Percentiles rank a stretch among this genome's conserved stretches.
These are phyloP conservation scores for Trissolcus basalis DNA, from an alignment of 1,140 invertebrate genomes.

Conservation along the genomic window DNA sequence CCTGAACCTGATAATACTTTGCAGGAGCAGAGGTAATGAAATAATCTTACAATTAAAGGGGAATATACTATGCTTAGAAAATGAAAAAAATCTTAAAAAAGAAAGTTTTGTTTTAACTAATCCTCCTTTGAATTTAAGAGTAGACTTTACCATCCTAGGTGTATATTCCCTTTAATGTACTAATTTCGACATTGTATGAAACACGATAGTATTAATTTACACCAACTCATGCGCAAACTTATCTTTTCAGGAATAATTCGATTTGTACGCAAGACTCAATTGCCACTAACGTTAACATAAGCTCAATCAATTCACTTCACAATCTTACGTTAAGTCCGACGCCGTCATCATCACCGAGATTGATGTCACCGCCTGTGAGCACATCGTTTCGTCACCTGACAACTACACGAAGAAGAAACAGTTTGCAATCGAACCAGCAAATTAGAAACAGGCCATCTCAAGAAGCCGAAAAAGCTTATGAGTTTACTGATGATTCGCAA, in stretches of 20 bases:
- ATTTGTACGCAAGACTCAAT: slow-evolving; percentile 29
- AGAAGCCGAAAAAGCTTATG: slow-evolving; percentile 86
- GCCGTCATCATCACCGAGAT: slow-evolving; percentile 67
- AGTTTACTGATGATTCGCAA: slow-evolving; percentile 89
- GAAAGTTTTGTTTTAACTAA: too few relatives aligned
- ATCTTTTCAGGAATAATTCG: slow-evolving; percentile 10
- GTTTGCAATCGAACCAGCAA: slow-evolving; percentile 65
- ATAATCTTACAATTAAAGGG: too few relatives aligned
- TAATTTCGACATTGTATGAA: background rate
- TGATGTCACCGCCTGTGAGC: slow-evolving; percentile 71
- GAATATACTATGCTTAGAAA: too few relatives aligned
- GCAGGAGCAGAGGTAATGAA: slow-evolving; percentile 56
- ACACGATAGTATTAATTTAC: too few relatives aligned
- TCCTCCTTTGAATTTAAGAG: too few relatives aligned
- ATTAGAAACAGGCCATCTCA: slow-evolving; percentile 67
- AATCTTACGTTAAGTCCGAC: slow-evolving; percentile 69
- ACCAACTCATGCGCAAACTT: too few relatives aligned
- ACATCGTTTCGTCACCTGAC: slow-evolving; percentile 68
- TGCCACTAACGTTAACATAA: slow-evolving; percentile 62
- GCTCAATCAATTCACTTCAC: slow-evolving; percentile 68
- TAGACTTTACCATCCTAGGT: too few relatives aligned
- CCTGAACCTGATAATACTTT: slow-evolving; percentile 68
- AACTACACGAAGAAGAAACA: slow-evolving; percentile 64
- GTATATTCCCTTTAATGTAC: background rate
- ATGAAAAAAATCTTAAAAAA: too few relatives aligned